phyloP scores from a whole-genome alignment of 2,797 vertebrate genomes.

The Microchirus variegatus region DNA sequence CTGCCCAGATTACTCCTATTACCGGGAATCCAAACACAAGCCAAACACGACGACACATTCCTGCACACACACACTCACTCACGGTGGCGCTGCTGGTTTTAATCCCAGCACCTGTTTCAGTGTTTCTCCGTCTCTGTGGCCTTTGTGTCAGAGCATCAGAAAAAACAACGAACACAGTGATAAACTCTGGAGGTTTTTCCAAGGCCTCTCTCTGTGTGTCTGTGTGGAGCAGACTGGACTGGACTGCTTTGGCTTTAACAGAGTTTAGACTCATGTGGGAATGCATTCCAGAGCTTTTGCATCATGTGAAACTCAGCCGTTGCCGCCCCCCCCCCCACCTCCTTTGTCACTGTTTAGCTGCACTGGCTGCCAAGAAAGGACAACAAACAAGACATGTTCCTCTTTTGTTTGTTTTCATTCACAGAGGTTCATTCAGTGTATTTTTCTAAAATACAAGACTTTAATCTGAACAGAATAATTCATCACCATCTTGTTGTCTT shows the following conservation, averaged over 20 bases:
- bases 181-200: conserved; percentile 35
- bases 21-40: conserved; percentile 2
- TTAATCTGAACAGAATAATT: too few relatives aligned
- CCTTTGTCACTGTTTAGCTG: conserved; percentile 45
- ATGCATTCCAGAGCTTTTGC: conserved; percentile 75
- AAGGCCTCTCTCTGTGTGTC: conserved; percentile 36
- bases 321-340: conserved; percentile 19
- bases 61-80: conserved; percentile 15
- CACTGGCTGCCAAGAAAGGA: conserved; percentile 36
- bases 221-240: too few relatives aligned
- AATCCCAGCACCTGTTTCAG: conserved; percentile 45
- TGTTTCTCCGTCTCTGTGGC: conserved; percentile 20
- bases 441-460: too few relatives aligned
- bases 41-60: conserved; percentile 21
- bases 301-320: conserved; percentile 77
- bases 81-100: neutral
- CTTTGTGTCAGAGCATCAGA: conserved; percentile 19
- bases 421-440: neutral
- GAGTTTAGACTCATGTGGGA: conserved; percentile 57
- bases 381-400: conserved; percentile 43
- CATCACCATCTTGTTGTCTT: too few relatives aligned
- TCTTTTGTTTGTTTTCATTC: neutral
- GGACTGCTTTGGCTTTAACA: conserved; percentile 31
- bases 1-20: neutral
- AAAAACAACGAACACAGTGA: conserved; percentile 19